These are phyloP conservation scores for Urocitellus parryii DNA, from an alignment of 2,113 vertebrate species.

Conservation along the genomic window DNA sequence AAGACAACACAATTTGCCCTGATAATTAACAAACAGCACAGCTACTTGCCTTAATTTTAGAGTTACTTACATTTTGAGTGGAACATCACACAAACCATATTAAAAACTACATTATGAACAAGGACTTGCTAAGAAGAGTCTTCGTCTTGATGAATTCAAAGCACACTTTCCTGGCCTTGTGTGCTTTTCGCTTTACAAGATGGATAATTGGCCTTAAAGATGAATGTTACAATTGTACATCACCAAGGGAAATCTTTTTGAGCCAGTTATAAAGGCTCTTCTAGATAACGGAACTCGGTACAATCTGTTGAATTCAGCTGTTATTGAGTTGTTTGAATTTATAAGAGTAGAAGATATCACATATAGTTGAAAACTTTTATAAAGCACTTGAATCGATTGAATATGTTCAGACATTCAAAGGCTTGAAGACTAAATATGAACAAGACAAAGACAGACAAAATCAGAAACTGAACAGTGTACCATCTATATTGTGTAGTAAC, in stretches of 20 bases:
- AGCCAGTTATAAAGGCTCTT: slow-evolving; percentile 98
- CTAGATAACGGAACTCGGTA: slow-evolving; percentile 98
- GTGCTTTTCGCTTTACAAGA: slow-evolving; percentile 99
- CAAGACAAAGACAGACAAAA: slow-evolving; percentile 97
- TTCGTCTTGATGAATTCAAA: slow-evolving; percentile 99
- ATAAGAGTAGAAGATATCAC: slow-evolving; percentile 94
- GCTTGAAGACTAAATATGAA: slow-evolving; percentile 97
- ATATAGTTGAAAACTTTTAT: slow-evolving; percentile 99
- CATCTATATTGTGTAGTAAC: slow-evolving; percentile 89
- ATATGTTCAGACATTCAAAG: slow-evolving; percentile 99
- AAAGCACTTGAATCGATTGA: slow-evolving; percentile 99
- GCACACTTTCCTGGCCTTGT: slow-evolving; percentile 97
- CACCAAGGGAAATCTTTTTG: slow-evolving; percentile 98
- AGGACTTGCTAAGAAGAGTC: slow-evolving; percentile 97
- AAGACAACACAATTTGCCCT: slow-evolving; percentile 3
- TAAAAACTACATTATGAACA: slow-evolving; percentile 99
- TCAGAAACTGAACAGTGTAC: slow-evolving; percentile 94
- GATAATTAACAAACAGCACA: slow-evolving; percentile 99
- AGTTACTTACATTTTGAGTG: slow-evolving; percentile 97
- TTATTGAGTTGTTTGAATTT: slow-evolving; percentile 99
- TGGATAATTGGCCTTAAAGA: slow-evolving; percentile 99
- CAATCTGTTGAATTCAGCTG: slow-evolving; percentile 98
- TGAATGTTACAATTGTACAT: slow-evolving; percentile 99
- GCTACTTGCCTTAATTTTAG: slow-evolving; percentile 97
- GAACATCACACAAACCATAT: slow-evolving; percentile 99